Conservation (phyloP, 2,888 invertebrate species). For the Pseudococcus jackbeardsleyi region DNA sequence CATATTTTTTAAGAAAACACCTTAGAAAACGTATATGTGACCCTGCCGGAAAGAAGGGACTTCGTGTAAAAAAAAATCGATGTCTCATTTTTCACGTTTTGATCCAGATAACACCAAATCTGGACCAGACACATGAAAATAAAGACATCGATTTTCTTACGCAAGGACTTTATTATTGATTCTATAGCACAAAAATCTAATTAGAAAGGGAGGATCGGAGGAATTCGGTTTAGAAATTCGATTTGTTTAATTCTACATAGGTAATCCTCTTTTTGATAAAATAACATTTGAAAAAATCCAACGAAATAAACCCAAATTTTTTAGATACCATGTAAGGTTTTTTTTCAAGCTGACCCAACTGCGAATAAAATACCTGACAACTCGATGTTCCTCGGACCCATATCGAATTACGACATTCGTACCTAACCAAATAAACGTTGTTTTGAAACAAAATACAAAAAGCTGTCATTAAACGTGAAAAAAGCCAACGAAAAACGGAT, state of each 20-base stretch:
- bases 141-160: no score
- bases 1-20: no score
- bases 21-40: no score
- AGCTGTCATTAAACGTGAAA: not conserved
- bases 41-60: no score
- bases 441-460: slow-evolving; percentile 1
- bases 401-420: slow-evolving; percentile 14
- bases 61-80: no score
- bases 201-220: no score
- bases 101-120: no score
- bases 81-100: no score
- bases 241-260: not conserved
- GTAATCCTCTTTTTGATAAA: not conserved
- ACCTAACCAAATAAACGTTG: not conserved
- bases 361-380: not conserved
- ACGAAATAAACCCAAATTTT: not conserved
- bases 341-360: not conserved
- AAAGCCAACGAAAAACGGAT: not conserved
- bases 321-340: not conserved
- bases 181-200: no score
- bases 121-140: no score
- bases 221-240: not conserved
- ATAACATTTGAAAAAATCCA: not conserved
- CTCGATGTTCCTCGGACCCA: not conserved
- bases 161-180: no score